Evolutionary conservation across 2,797 vertebrate species (phyloP).

Genomic region (Xenopus petersii): DNA sequence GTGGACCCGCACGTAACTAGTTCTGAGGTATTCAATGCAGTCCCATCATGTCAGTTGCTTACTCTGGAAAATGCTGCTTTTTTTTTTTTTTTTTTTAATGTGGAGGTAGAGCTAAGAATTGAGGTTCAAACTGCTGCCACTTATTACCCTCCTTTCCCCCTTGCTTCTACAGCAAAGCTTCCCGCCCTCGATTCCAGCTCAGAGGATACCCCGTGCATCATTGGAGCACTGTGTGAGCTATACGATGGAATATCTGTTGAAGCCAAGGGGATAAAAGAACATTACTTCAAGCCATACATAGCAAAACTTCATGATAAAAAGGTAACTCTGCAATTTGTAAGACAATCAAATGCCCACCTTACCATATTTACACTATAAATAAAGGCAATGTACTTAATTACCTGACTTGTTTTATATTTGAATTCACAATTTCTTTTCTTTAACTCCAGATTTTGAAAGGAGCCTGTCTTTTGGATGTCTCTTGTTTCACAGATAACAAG

Average conservation of each 20-base stretch:
- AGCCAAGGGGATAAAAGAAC: conserved; percentile 94
- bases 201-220: conserved; percentile 76
- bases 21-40: no score
- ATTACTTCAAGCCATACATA: conserved; percentile 96
- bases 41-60: no score
- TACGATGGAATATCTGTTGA: conserved; percentile 90
- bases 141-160: not conserved
- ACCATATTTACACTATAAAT: no score
- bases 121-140: no score
- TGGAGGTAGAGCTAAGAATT: no score
- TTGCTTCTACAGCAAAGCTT: conserved; percentile 59
- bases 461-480: conserved; percentile 81
- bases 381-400: no score
- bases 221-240: conserved; percentile 83
- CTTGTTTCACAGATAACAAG: conserved; percentile 91
- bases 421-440: no score
- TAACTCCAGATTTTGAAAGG: conserved; percentile 85
- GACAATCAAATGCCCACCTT: no score
- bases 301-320: conserved; percentile 83
- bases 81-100: no score
- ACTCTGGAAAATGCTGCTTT: no score
- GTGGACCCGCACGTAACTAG: no score
- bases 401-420: no score
- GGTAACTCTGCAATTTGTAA: conserved; percentile 60
- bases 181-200: conserved; percentile 55